Base-by-base conservation (phyloP, 2,888 invertebrate species). In the Stenolophus ochropezus region DNA sequence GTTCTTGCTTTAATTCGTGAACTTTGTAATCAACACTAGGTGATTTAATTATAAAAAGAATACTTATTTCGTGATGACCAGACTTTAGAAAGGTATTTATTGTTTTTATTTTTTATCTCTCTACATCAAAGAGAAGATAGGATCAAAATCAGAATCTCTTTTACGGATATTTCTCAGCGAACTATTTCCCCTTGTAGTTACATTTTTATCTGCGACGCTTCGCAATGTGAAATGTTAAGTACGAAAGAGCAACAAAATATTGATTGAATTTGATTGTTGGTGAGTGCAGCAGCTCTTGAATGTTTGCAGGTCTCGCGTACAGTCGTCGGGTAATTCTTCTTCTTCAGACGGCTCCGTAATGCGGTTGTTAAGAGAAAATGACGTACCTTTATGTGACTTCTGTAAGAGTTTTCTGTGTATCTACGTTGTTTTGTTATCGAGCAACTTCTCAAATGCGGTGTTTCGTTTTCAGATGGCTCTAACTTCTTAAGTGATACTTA, bases 371-470 rank as follows among this genome's bases (percentile, higher is more conserved):
- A 69, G 27, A 69, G 27, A 69, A 69, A 69, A 69, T 69, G 65
- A 69, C 65, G 42, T 69, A 69, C 65, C 65, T 69, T 69, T 69
- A 69, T 69, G 65, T 69, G 65, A 69, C 65, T 69, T 69, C 65
- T 69, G 61, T 33, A 42, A 1, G 65, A 69, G 65, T 61, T 61
- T 23, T 61, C 65, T 69, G 61, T 61, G 65, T 27, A 65, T 65
- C 27, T 27, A 25, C 27, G 27, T 16, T 69, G 33, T 69, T 61
- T 69, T 33, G 65, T 69, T 69, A 69, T 69, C 33, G 65, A 33
- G 14, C n/a, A 69, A 69, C 27, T 69, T 18, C 18, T 69, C 5
- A 61, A 27, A 69, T 33, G 65, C 5, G 21, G 61, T 18, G 65
- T 33, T 69, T 69, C 33, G 65, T 33, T 61, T 23, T 61, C 25